phyloP scores from a whole-genome alignment of 2,888 invertebrate species.

The Cerceris ruficornis region DNA sequence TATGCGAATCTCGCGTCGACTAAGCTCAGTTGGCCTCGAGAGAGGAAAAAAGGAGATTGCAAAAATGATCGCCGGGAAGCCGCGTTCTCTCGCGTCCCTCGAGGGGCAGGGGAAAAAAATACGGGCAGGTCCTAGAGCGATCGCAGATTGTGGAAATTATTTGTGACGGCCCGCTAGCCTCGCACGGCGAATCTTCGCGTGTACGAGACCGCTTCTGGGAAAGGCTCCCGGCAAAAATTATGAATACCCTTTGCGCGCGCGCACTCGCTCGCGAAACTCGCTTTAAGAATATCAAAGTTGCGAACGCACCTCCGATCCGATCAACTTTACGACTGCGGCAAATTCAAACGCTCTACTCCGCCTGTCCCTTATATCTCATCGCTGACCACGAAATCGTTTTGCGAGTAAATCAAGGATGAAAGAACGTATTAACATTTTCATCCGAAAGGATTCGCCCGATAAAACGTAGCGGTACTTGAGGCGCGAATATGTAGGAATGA shows the following conservation, averaged over 20 bases:
- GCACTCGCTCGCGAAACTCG: constrained; percentile 20
- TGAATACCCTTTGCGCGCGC: constrained; percentile 3
- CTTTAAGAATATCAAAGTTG: constrained; percentile 18
- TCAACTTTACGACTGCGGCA: constrained; percentile 1
- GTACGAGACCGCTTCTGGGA: constrained; percentile 44
- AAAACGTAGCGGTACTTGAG: no score
- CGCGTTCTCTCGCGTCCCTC: constrained; percentile 42
- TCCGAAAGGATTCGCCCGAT: no score
- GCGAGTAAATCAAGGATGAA: no score
- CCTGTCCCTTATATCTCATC: background rate
- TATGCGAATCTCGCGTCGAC: background rate
- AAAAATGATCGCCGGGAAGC: constrained; percentile 49
- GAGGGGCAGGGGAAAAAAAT: constrained; percentile 39
- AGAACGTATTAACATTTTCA: no score
- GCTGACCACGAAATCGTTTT: no score
- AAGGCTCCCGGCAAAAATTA: constrained; percentile 37
- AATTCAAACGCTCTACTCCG: background rate
- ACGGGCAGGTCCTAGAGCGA: constrained; percentile 57
- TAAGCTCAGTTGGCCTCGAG: background rate
- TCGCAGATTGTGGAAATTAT: constrained; percentile 64
- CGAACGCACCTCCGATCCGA: background rate
- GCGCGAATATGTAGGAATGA: no score
- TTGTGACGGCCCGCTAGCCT: constrained; percentile 40
- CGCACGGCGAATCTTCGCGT: constrained; percentile 29
- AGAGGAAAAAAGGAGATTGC: constrained; percentile 39